Percentiles rank a stretch among this genome's conserved stretches.
These are phyloP conservation scores for Noctua janthina DNA, from an alignment of 2,888 invertebrate species.

Conservation along the genomic window DNA sequence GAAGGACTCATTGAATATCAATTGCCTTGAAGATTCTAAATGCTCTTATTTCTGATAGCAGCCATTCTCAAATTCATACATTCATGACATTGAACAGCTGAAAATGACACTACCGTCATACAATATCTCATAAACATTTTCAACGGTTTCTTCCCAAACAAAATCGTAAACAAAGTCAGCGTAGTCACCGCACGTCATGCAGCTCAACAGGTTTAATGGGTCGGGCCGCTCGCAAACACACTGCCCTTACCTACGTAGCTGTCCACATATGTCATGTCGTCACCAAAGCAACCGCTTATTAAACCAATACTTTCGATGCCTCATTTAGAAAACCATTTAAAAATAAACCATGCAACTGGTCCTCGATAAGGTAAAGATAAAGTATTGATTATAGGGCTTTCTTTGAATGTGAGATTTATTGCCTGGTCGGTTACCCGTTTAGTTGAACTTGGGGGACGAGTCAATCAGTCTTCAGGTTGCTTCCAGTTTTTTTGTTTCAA, in stretches of 20 bases:
- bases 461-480: conserved; percentile 35
- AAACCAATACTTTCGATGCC: conserved; percentile 66
- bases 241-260: conserved; percentile 78
- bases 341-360: conserved; percentile 55
- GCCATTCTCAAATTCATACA: background rate
- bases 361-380: conserved; percentile 53
- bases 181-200: conserved; percentile 74
- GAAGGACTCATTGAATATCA: background rate
- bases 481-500: conserved; percentile 32
- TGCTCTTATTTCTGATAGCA: background rate
- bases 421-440: conserved; percentile 22
- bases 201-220: conserved; percentile 82
- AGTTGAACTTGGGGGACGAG: conserved; percentile 47
- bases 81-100: background rate
- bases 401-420: conserved; percentile 56
- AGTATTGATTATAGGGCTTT: conserved; percentile 43
- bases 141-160: background rate
- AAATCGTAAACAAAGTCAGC: conserved; percentile 57
- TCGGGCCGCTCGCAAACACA: conserved; percentile 75
- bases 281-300: conserved; percentile 60
- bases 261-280: conserved; percentile 60
- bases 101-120: background rate
- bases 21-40: background rate
- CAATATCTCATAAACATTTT: background rate
- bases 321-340: conserved; percentile 67